Conservation (phyloP, 2,797 vertebrate genomes). For the Salmo trutta region DNA sequence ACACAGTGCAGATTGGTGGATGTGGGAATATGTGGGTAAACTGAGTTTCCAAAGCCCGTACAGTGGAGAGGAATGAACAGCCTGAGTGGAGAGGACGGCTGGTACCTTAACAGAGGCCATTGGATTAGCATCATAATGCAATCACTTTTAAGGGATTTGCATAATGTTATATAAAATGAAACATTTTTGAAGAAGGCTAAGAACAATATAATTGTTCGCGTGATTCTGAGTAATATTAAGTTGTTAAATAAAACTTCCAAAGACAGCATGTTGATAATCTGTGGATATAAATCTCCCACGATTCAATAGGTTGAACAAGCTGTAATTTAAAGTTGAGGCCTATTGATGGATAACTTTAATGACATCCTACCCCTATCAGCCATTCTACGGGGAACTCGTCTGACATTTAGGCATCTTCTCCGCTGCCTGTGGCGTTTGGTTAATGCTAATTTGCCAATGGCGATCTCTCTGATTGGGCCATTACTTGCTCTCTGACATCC, state of each 20-base stretch:
- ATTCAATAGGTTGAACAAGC: background rate
- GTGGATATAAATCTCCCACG: too few relatives aligned
- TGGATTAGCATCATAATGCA: conserved; percentile 27
- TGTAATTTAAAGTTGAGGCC: too few relatives aligned
- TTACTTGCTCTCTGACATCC: conserved; percentile 58
- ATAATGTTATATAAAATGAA: conserved; percentile 10
- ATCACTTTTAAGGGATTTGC: conserved; percentile 10
- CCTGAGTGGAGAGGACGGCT: background rate
- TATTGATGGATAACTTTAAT: background rate
- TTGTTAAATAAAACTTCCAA: background rate
- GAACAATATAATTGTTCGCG: background rate
- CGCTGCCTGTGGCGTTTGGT: conserved; percentile 31
- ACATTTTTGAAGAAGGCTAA: background rate
- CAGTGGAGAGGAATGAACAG: conserved; percentile 13
- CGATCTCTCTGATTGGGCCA: conserved; percentile 57
- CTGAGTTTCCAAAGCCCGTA: conserved; percentile 13
- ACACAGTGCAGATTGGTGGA: too few relatives aligned
- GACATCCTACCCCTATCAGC: conserved; percentile 9
- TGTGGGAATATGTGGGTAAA: background rate
- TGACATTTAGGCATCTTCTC: conserved; percentile 15
- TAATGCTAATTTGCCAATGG: conserved; percentile 50
- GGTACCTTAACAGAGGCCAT: conserved; percentile 17
- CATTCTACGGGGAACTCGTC: conserved; percentile 14
- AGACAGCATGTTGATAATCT: background rate
- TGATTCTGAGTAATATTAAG: background rate